phyloP scores from a whole-genome alignment of 2,113 vertebrate species.

The Macquaria ambigua region DNA sequence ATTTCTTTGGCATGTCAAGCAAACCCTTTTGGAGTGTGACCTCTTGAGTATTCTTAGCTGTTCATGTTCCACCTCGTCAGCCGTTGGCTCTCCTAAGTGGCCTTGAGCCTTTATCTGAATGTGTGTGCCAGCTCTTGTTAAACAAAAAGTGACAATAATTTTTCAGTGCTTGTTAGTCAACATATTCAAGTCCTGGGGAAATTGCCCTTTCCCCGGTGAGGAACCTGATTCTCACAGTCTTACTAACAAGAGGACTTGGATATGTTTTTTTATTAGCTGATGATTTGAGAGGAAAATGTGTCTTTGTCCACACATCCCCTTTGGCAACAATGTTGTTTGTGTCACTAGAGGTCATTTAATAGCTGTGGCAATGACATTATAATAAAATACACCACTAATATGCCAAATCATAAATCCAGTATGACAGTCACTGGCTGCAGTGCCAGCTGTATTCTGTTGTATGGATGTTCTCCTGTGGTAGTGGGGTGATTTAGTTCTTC shows the following conservation, averaged over 20 bases:
- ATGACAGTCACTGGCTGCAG: background rate
- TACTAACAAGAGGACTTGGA: background rate
- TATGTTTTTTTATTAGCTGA: slow-evolving; percentile 39
- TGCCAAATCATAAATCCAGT: slow-evolving; percentile 58
- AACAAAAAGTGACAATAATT: slow-evolving; percentile 60
- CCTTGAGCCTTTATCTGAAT: slow-evolving; percentile 37
- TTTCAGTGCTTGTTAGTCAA: slow-evolving; percentile 61
- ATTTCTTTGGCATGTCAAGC: slow-evolving; percentile 8
- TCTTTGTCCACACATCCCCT: slow-evolving; percentile 65
- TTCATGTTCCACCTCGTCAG: background rate
- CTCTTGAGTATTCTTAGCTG: slow-evolving; percentile 33
- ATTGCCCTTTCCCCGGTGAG: background rate
- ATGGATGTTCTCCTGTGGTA: background rate
- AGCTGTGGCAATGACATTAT: background rate
- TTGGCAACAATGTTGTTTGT: slow-evolving; percentile 51
- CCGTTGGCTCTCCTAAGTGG: background rate
- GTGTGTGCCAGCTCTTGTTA: slow-evolving; percentile 46
- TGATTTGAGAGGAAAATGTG: slow-evolving; percentile 59
- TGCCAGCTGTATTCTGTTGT: slow-evolving; percentile 26
- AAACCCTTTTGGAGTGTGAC: slow-evolving; percentile 12
- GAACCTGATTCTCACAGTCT: background rate
- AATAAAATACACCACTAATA: slow-evolving; percentile 13
- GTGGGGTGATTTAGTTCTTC: slow-evolving; percentile 22
- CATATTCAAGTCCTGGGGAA: slow-evolving; percentile 42
- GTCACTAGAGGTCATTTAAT: slow-evolving; percentile 23